phyloP scores from a whole-genome alignment of 2,797 vertebrate genomes.

The Premnoplex brunnescens region DNA sequence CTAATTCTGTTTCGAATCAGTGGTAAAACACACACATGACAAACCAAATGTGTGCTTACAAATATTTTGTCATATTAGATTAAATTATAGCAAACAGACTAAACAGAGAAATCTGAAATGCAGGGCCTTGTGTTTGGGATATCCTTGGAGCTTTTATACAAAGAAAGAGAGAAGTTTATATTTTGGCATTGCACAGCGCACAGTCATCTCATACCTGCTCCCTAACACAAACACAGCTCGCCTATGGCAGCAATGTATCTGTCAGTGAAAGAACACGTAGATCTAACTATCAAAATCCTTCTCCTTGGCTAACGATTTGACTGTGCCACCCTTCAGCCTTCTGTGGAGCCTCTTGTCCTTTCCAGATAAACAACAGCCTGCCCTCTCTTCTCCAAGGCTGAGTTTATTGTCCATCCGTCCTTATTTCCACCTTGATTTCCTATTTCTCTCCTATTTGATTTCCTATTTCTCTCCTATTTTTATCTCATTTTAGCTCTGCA shows the following conservation, averaged over 20 bases:
- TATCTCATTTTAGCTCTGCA: not conserved
- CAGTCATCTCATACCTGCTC: conserved; percentile 43
- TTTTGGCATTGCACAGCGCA: not conserved
- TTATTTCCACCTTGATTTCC: not conserved
- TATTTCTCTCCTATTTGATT: not conserved
- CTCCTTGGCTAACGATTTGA: not conserved
- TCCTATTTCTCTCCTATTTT: not conserved
- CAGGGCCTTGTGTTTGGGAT: conserved; percentile 50
- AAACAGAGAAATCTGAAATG: conserved; percentile 63
- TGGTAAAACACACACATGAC: conserved; percentile 9
- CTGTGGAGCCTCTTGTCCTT: not conserved
- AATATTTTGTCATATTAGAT: conserved; percentile 71
- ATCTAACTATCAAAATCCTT: not conserved
- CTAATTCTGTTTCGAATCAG: conserved; percentile 39
- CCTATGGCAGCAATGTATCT: not conserved
- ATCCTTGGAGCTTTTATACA: conserved; percentile 62
- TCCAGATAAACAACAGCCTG: not conserved
- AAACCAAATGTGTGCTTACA: conserved; percentile 61
- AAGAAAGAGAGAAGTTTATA: conserved; percentile 51
- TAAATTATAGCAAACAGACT: conserved; percentile 59
- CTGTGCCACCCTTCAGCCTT: not conserved
- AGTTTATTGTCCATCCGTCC: not conserved
- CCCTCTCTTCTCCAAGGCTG: not conserved
- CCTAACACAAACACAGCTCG: not conserved
- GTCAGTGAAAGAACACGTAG: not conserved